phyloP scores from a whole-genome alignment of 37 sponge, comb jelly and placozoan genomes.

The Petrosia ficiformis region DNA sequence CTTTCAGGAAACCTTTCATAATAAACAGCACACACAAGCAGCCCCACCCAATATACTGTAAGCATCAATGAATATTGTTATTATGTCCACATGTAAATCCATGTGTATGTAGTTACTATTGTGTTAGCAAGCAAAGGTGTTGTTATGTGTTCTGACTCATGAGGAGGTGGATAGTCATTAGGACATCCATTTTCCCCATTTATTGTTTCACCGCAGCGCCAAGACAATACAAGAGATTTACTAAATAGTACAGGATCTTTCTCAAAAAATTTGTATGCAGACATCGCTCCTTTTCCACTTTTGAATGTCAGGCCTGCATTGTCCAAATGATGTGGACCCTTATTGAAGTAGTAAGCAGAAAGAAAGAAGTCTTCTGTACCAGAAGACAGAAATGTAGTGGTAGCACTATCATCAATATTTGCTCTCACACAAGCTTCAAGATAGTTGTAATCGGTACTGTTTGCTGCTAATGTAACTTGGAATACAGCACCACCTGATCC shows the following conservation, averaged over 20 bases:
- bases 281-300: constrained; percentile 35
- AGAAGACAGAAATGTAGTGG: constrained; percentile 58
- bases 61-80: not conserved
- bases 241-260: constrained; percentile 73
- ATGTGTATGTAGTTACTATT: constrained; percentile 60
- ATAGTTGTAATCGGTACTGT: constrained; percentile 52
- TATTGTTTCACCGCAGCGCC: constrained; percentile 72
- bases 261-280: constrained; percentile 85
- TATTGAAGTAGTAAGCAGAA: constrained; percentile 80
- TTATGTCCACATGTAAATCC: constrained; percentile 65
- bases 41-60: too few species aligned
- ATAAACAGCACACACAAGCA: too few species aligned
- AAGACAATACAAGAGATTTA: constrained; percentile 57
- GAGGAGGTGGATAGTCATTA: constrained; percentile 37
- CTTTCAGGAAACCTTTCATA: too few species aligned
- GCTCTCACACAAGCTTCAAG: constrained; percentile 70
- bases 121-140: constrained; percentile 21
- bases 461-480: constrained; percentile 54
- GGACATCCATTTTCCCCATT: constrained; percentile 57
- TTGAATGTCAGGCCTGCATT: constrained; percentile 60
- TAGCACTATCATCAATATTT: constrained; percentile 41
- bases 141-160: not conserved
- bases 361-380: constrained; percentile 87
- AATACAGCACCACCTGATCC: constrained; percentile 54
- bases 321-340: constrained; percentile 51